phyloP scores from a whole-genome alignment of 2,888 invertebrate genomes.

The Drosophila lacicola region DNA sequence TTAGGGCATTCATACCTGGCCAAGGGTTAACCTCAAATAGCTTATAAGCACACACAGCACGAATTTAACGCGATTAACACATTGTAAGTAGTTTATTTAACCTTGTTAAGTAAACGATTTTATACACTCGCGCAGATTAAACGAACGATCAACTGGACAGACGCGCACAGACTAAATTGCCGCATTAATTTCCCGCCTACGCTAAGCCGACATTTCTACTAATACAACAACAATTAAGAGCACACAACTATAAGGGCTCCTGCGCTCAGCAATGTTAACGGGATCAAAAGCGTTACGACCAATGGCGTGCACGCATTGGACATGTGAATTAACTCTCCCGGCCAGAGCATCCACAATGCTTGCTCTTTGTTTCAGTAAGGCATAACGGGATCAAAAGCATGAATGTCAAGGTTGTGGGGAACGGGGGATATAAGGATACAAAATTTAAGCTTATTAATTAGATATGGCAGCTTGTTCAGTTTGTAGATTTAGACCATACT shows the following conservation, averaged over 20 bases:
- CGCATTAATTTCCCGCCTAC: background rate
- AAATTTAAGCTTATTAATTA: too few relatives aligned
- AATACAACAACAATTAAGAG: conserved; percentile 2
- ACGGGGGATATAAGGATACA: too few relatives aligned
- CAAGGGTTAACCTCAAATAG: background rate
- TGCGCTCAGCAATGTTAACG: conserved; percentile 5
- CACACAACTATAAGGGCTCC: conserved; percentile 1
- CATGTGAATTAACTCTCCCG: too few relatives aligned
- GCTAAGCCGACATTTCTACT: background rate
- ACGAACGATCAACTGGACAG: conserved; percentile 1
- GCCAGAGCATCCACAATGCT: too few relatives aligned
- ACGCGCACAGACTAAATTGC: conserved; percentile 9
- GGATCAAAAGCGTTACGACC: conserved; percentile 9
- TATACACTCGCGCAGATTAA: background rate
- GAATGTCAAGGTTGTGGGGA: too few relatives aligned
- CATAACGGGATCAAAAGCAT: too few relatives aligned
- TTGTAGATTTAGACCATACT: too few relatives aligned
- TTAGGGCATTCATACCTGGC: too few relatives aligned
- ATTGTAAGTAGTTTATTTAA: background rate
- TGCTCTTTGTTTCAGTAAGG: too few relatives aligned
- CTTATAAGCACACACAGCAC: conserved; percentile 1
- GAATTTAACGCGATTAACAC: conserved; percentile 1
- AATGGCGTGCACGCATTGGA: background rate
- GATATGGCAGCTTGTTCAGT: too few relatives aligned
- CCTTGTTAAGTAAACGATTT: too few relatives aligned